These are phyloP conservation scores for Elmis aenea DNA, from an alignment of 2,888 invertebrate species.

Conservation along the genomic window DNA sequence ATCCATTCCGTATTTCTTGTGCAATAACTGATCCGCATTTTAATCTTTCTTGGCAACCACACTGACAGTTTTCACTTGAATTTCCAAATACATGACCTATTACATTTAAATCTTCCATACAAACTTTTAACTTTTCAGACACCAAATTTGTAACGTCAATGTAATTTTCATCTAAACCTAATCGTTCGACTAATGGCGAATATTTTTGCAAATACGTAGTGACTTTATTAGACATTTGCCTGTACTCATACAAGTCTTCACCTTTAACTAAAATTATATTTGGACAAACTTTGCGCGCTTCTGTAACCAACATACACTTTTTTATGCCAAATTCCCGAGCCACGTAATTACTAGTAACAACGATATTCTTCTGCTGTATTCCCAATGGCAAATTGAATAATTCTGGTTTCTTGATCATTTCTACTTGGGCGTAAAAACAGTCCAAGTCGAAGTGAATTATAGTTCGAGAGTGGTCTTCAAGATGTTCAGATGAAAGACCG, in stretches of 20 bases:
- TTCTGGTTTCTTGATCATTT: constrained; percentile 68
- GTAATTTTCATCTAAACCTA: constrained; percentile 83
- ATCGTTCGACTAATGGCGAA: constrained; percentile 69
- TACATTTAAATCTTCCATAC: constrained; percentile 38
- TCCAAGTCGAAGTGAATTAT: constrained; percentile 80
- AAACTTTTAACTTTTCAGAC: constrained; percentile 30
- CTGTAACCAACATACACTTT: constrained; percentile 74
- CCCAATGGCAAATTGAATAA: constrained; percentile 66
- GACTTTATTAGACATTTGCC: constrained; percentile 72
- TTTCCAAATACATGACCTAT: constrained; percentile 58
- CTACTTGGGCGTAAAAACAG: constrained; percentile 84
- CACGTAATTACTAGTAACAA: constrained; percentile 80
- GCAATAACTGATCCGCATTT: constrained; percentile 70
- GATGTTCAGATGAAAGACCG: constrained; percentile 1
- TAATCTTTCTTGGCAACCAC: constrained; percentile 69
- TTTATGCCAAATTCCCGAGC: constrained; percentile 70
- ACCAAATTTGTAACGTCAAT: constrained; percentile 72
- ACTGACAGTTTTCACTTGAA: constrained; percentile 57
- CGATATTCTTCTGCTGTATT: constrained; percentile 77
- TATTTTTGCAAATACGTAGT: constrained; percentile 66
- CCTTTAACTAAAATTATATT: constrained; percentile 71
- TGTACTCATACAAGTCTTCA: constrained; percentile 77
- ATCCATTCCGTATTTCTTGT: constrained; percentile 65
- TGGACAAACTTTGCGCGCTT: constrained; percentile 70
- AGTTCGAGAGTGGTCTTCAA: constrained; percentile 57